Evolutionary conservation across 2,113 vertebrate genomes (phyloP).

Genomic region (Pedetes capensis): DNA sequence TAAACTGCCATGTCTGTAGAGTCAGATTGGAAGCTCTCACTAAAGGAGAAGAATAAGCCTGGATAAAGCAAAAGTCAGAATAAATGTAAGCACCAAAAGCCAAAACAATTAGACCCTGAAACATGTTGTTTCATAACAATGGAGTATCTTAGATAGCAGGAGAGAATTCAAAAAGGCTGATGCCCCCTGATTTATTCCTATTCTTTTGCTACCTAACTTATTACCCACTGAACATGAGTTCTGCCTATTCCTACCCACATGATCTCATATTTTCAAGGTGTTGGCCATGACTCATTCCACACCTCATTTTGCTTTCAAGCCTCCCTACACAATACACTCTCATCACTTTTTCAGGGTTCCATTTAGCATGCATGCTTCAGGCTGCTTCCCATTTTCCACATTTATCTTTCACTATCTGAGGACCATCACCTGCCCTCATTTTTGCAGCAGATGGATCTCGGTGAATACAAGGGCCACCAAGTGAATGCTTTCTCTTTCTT

Average conservation of each 20-base stretch:
- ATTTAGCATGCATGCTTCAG: neutral
- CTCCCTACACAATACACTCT: constrained; percentile 43
- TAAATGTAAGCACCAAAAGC: neutral
- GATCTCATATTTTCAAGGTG: neutral
- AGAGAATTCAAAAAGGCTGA: constrained; percentile 2
- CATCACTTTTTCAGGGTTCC: neutral
- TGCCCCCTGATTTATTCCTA: neutral
- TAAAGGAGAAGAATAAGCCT: constrained; percentile 17
- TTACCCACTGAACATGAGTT: neutral
- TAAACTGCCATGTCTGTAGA: constrained; percentile 11
- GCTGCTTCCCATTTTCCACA: constrained; percentile 10
- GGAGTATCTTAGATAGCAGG: constrained; percentile 1
- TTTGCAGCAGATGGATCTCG: neutral
- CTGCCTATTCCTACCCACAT: neutral
- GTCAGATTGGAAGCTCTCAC: neutral
- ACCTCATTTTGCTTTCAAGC: constrained; percentile 44
- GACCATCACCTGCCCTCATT: neutral
- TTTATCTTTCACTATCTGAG: neutral
- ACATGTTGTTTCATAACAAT: constrained; percentile 34
- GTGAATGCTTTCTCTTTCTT: constrained; percentile 34
- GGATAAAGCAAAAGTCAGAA: constrained; percentile 26
- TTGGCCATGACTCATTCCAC: constrained; percentile 27
- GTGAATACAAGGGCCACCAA: neutral
- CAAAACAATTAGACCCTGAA: constrained; percentile 32
- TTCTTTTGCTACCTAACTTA: constrained; percentile 30